phyloP scores from a whole-genome alignment of 2,113 vertebrate species.

The Lucifuga dentata region DNA sequence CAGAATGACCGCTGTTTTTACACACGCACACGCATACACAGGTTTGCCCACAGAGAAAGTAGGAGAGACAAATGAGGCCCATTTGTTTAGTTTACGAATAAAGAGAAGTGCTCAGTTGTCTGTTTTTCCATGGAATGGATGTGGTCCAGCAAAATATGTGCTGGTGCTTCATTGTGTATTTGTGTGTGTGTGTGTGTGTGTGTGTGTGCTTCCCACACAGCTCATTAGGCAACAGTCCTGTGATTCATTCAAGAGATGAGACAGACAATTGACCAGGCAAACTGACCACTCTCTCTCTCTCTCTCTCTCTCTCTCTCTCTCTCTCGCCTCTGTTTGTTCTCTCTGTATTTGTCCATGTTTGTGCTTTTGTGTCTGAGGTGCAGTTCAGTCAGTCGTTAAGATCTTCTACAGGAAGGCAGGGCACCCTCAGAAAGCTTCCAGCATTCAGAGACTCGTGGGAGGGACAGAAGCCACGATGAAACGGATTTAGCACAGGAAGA shows the following conservation, averaged over 20 bases:
- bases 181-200: constrained; percentile 21
- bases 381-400: not conserved
- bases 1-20: constrained; percentile 69
- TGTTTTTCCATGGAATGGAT: constrained; percentile 67
- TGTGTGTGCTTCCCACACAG: constrained; percentile 63
- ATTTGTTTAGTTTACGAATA: constrained; percentile 77
- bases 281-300: constrained; percentile 28
- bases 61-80: constrained; percentile 66
- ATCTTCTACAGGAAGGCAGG: not conserved
- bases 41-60: constrained; percentile 61
- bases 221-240: constrained; percentile 71
- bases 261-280: constrained; percentile 43
- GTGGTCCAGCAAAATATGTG: no score
- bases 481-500: not conserved
- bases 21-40: constrained; percentile 19
- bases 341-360: not conserved
- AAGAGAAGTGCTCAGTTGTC: constrained; percentile 75
- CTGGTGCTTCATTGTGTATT: no score
- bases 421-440: not conserved
- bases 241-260: constrained; percentile 69
- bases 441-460: not conserved
- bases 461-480: not conserved
- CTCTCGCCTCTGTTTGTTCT: not conserved
- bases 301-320: constrained; percentile 28
- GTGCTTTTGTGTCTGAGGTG: constrained; percentile 2